Percentiles rank a stretch among this genome's conserved stretches.
These are phyloP conservation scores for Pemphigus obesinymphae DNA, from an alignment of 1,140 invertebrate species.

Conservation along the genomic window DNA sequence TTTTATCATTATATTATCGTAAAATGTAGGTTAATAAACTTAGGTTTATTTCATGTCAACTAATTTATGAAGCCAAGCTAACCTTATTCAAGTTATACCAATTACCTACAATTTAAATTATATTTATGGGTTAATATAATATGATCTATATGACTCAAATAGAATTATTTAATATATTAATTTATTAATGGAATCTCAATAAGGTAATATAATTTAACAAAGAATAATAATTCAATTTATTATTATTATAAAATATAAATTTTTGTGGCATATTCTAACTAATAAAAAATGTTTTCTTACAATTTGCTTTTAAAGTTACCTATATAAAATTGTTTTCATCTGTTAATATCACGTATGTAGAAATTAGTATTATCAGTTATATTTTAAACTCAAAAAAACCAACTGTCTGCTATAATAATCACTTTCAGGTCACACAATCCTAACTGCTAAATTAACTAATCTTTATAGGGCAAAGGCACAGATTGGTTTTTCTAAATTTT, in stretches of 20 bases:
- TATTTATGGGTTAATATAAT: neutral
- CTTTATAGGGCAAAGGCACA: too few relatives aligned
- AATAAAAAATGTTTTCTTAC: neutral
- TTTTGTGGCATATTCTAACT: too few relatives aligned
- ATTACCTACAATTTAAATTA: neutral
- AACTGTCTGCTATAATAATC: too few relatives aligned
- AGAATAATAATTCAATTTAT: neutral
- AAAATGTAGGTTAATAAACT: neutral
- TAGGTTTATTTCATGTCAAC: neutral
- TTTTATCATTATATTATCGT: neutral
- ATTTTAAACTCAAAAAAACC: too few relatives aligned
- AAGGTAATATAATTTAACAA: too few relatives aligned
- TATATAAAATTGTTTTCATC: neutral
- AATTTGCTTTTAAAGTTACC: neutral
- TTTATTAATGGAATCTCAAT: neutral
- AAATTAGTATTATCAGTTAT: too few relatives aligned
- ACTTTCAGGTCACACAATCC: too few relatives aligned
- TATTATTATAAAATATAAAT: neutral
- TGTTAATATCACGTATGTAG: too few relatives aligned
- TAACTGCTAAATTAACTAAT: too few relatives aligned
- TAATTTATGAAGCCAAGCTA: neutral
- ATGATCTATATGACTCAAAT: neutral
- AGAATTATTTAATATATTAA: neutral
- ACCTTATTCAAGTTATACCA: neutral
- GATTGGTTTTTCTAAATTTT: too few relatives aligned